Conservation (phyloP, 37 sponge, comb jelly and placozoan genomes). For the Chondrilla cf. caribensis region DNA sequence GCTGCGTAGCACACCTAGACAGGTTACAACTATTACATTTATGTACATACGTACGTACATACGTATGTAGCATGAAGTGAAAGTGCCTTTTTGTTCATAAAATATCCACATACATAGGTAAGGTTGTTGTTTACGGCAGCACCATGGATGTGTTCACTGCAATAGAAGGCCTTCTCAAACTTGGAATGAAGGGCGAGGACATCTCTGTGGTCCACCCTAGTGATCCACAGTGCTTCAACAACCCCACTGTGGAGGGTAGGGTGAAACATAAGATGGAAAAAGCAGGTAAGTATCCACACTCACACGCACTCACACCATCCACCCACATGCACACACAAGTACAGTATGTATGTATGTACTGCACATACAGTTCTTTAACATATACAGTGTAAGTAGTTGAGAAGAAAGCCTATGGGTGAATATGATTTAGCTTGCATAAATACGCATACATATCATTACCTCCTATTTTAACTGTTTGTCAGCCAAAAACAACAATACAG, state of each 20-base stretch:
- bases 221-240: slow-evolving; percentile 48
- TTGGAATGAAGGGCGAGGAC: slow-evolving; percentile 28
- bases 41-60: slow-evolving; percentile 25
- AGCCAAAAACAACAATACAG: no score
- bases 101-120: no score
- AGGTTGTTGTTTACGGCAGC: slow-evolving; percentile 62
- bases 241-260: slow-evolving; percentile 38
- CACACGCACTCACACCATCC: no score
- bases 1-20: no score
- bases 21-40: no score
- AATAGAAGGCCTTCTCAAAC: slow-evolving; percentile 44
- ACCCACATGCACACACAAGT: no score
- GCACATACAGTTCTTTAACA: no score
- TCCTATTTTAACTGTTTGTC: no score
- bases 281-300: slow-evolving; percentile 48
- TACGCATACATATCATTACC: background rate
- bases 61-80: slow-evolving; percentile 7
- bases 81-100: slow-evolving; percentile 4
- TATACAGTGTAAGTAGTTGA: no score
- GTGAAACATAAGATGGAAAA: slow-evolving; percentile 43
- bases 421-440: no score
- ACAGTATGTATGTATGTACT: no score
- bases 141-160: slow-evolving; percentile 49
- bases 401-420: no score
- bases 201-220: slow-evolving; percentile 51